Base-by-base conservation (phyloP, 2,888 invertebrate genomes). In the Amaurobius ferox region DNA sequence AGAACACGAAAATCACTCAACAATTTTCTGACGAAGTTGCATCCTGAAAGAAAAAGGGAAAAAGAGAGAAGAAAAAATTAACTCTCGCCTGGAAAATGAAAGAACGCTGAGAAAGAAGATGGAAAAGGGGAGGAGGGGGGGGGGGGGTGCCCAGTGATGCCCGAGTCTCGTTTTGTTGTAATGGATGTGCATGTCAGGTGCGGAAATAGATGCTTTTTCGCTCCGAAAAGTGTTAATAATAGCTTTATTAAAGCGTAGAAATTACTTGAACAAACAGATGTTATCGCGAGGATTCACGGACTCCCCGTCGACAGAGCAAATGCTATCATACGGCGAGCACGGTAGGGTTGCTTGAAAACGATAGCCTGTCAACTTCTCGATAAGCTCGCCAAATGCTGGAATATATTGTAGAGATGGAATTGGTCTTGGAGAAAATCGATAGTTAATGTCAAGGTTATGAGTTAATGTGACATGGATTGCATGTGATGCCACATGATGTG, bases 251-350 rank as follows among this genome's bases (percentile, higher is more conserved):
- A 80, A 80, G 35, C 76, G 67, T 77, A 77, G 77, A 86, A 86
- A 86, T 86, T 86, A 86, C 79, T 80, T 86, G 86, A 77, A 64
- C 79, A 86, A 86, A 86, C 79, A 86, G 86, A 86, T 86, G 76
- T 76, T 86, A 86, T 86, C 79, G 64, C 11, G 32, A n/a, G n/a
- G 39, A 55, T 6, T 11, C 2, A 30, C 35, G 29, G 83, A 77
- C 83, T 55, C 76, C 83, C 72, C 77, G 55, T 35, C 61, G 77
- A 30, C 77, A 64, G 13, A 1, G 76, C 64, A 70, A 79, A 79
- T 48, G 70, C 48, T 67, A 74, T 81, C 68, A 55, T 68, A 48
- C n/a, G 19, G 19, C 13, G 61, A 32, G 32, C 28, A 9, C 40
- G 13, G 13, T 32, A 64, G 81, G 76, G 74, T 74, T 71, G 62